These are phyloP conservation scores for Adelphocoris suturalis DNA, from an alignment of 2,888 invertebrate genomes.

Conservation along the genomic window DNA sequence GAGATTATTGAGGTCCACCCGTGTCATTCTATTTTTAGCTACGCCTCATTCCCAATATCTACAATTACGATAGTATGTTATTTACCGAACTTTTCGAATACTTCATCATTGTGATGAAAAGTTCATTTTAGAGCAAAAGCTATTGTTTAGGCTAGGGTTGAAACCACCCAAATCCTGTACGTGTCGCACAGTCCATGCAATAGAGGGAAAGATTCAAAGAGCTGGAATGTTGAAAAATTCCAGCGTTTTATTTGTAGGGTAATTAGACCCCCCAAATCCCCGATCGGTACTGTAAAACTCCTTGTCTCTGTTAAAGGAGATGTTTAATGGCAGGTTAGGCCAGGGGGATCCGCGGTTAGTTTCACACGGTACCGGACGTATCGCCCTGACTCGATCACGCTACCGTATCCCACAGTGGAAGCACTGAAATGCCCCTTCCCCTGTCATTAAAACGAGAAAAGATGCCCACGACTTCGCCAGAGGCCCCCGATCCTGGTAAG, in stretches of 20 bases:
- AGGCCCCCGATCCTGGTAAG: constrained; percentile 23
- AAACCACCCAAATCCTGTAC: no score
- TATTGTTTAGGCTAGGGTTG: no score
- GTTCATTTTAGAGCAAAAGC: no score
- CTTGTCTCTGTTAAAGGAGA: background rate
- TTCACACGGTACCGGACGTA: constrained; percentile 46
- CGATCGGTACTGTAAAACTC: constrained; percentile 12
- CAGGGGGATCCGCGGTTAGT: background rate
- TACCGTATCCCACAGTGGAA: constrained; percentile 40
- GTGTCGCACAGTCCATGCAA: background rate
- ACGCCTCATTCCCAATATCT: no score
- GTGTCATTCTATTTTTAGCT: no score
- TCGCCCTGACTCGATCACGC: constrained; percentile 50
- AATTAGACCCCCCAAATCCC: background rate
- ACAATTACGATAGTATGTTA: no score
- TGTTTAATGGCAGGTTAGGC: constrained; percentile 51
- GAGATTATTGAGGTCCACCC: no score
- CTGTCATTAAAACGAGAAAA: constrained; percentile 31
- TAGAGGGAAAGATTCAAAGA: background rate
- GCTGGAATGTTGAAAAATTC: background rate
- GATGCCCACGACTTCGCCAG: constrained; percentile 45
- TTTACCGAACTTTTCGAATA: no score
- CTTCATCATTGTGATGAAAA: no score
- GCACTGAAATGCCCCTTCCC: constrained; percentile 20
- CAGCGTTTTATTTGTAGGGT: background rate